A percentile compares a stretch with the other conserved stretches of the same genome.
phyloP scores from a whole-genome alignment of 2,888 invertebrate species.

The Cheilosia pagana region DNA sequence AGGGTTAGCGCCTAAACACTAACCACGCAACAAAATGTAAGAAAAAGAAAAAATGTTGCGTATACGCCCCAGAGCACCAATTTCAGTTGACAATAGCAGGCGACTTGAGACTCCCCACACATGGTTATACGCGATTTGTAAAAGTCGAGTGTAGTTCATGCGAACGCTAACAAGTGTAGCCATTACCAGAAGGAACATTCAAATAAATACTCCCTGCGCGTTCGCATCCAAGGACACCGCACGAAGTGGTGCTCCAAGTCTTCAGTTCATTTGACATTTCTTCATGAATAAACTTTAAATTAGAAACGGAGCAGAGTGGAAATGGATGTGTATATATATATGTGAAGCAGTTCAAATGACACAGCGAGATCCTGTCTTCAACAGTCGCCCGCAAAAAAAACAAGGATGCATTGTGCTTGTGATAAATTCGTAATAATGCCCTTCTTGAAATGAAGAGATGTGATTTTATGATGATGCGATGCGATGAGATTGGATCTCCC shows the following conservation, averaged over 20 bases:
- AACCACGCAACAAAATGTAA: background rate
- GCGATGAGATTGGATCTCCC: constrained; percentile 25
- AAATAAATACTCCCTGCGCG: constrained; percentile 15
- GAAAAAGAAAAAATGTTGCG: constrained; percentile 25
- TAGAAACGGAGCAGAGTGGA: constrained; percentile 14
- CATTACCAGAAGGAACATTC: constrained; percentile 7
- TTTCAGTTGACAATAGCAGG: constrained; percentile 16
- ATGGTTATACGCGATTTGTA: background rate
- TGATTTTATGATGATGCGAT: constrained; percentile 56
- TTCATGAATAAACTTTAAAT: constrained; percentile 65
- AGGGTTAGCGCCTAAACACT: background rate
- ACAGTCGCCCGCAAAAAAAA: constrained; percentile 13
- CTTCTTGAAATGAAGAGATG: constrained; percentile 33
- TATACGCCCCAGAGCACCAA: constrained; percentile 27
- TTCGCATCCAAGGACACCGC: constrained; percentile 42
- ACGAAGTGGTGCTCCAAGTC: constrained; percentile 32
- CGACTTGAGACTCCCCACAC: background rate
- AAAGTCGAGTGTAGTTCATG: constrained; percentile 2
- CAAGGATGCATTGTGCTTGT: constrained; percentile 22
- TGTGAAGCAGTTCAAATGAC: constrained; percentile 5
- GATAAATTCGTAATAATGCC: constrained; percentile 34
- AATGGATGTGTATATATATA: background rate
- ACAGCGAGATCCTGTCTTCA: background rate
- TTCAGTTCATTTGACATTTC: constrained; percentile 57
- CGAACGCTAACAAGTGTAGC: background rate